Evolutionary conservation across 2,888 invertebrate species (phyloP).

Genomic region (Matsumyia berberina): DNA sequence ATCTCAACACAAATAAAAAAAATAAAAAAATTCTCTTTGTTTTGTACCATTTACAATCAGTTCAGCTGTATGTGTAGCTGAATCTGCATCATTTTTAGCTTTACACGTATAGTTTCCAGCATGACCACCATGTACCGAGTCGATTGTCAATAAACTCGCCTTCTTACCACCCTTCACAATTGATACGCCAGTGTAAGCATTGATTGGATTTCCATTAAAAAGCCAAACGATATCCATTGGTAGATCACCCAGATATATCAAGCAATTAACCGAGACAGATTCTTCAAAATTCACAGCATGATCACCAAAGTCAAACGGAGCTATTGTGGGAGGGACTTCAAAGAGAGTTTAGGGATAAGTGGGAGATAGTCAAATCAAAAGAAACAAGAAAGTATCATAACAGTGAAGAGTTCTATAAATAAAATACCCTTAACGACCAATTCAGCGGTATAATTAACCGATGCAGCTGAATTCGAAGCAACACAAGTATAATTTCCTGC

Average conservation of each 20-base stretch:
- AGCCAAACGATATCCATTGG: conserved; percentile 87
- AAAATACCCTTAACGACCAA: conserved; percentile 85
- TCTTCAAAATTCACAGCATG: conserved; percentile 88
- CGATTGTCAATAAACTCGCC: conserved; percentile 88
- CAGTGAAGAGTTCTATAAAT: too few species aligned
- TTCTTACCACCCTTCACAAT: conserved; percentile 86
- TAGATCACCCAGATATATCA: conserved; percentile 87
- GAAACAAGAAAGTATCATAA: neutral
- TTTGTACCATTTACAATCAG: conserved; percentile 82
- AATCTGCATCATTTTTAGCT: conserved; percentile 87
- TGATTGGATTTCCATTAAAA: conserved; percentile 85
- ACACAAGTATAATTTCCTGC: conserved; percentile 88
- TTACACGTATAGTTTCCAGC: conserved; percentile 88
- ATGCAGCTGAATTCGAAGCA: conserved; percentile 87
- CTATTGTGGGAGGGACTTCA: conserved; percentile 85
- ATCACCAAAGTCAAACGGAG: conserved; percentile 89
- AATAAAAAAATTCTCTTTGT: conserved; percentile 78
- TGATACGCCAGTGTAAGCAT: conserved; percentile 83
- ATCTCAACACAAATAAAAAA: conserved; percentile 83
- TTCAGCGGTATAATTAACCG: conserved; percentile 85
- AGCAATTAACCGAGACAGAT: conserved; percentile 87
- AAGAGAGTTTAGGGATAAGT: conserved; percentile 84
- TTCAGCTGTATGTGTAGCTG: conserved; percentile 84
- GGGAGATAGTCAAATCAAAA: conserved; percentile 6
- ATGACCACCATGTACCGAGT: conserved; percentile 87